Base-by-base conservation (phyloP, 2,113 vertebrate species). In the Menura novaehollandiae region DNA sequence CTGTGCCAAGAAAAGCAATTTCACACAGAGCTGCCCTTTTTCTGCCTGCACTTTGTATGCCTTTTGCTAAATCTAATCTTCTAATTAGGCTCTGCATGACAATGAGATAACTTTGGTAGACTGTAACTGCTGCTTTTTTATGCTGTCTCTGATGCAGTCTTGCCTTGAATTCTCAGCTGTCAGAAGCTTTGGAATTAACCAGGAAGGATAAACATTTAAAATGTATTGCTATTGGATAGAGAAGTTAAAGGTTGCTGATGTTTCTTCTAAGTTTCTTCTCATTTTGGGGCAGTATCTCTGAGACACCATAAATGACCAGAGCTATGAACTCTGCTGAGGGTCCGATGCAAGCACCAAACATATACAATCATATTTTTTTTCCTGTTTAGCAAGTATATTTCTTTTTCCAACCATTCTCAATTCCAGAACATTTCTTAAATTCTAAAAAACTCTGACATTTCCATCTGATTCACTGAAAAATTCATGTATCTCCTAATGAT, bases 21-120 rank as follows among this genome's bases (percentile, higher is more conserved):
- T 86, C 81, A 88, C 33, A 76, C 19, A 46, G 77, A 80, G 33
- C 7, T 72, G 51, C 46, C 55, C n/a, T 88, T 96, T 93, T 72
- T 75, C 26, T 85, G 27, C 24, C 9, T 58, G 32, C 39, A 55
- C 41, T 11, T 84, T 79, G 23, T 83, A 74, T 78, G 53, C 17
- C 20, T 92, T 89, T 92, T 79, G 7, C 52, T 75, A 83, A 68
- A 87, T 46, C 32, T 93, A 69, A 95, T 92, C n/a, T 94, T 80
- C 66, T 95, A 76, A 93, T 95, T 92, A 95, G 39, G 20, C 27
- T 91, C 33, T 88, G 63, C 72, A 86, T 91, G 77, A 81, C 60
- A 93, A 82, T 81, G 26, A 93, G 33, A 26, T 67, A 86, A 49
- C 33, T 92, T 81, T 67, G 27, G 46, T 80, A 41, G 28, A 18